phyloP scores from a whole-genome alignment of 2,888 invertebrate species.

The Xanthorhoe spadicearia region DNA sequence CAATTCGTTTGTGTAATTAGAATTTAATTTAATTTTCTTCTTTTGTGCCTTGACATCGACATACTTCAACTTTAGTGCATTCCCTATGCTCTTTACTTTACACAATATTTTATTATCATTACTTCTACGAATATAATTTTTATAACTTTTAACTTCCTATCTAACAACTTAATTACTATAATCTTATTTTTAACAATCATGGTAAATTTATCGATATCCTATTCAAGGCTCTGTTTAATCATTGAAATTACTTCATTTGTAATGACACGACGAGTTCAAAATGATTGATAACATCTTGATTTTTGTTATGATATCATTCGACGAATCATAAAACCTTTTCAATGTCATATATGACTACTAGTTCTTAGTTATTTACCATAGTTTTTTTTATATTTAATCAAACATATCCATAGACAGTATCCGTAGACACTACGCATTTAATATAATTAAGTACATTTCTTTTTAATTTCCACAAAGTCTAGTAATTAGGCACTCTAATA shows the following conservation, averaged over 20 bases:
- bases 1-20: constrained; percentile 31
- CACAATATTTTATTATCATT: background rate
- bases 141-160: background rate
- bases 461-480: too few relatives aligned
- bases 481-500: too few relatives aligned
- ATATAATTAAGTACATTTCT: too few relatives aligned
- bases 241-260: constrained; percentile 24
- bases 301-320: constrained; percentile 4
- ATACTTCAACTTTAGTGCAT: background rate
- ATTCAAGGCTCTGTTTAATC: constrained; percentile 32
- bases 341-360: constrained; percentile 4
- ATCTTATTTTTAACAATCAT: constrained; percentile 11
- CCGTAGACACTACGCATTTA: too few relatives aligned
- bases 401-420: too few relatives aligned
- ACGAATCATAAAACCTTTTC: background rate
- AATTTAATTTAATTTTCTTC: constrained; percentile 18
- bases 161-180: constrained; percentile 8
- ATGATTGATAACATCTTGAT: constrained; percentile 25
- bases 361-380: background rate
- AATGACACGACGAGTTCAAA: constrained; percentile 10
- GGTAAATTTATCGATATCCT: constrained; percentile 25
- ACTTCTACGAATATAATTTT: background rate
- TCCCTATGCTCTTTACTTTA: background rate
- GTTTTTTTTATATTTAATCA: background rate
- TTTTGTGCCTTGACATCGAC: constrained; percentile 6